Percentiles rank a stretch among this genome's conserved stretches.
Conservation (phyloP, 1,140 invertebrate genomes). For the Drosophila miranda region DNA sequence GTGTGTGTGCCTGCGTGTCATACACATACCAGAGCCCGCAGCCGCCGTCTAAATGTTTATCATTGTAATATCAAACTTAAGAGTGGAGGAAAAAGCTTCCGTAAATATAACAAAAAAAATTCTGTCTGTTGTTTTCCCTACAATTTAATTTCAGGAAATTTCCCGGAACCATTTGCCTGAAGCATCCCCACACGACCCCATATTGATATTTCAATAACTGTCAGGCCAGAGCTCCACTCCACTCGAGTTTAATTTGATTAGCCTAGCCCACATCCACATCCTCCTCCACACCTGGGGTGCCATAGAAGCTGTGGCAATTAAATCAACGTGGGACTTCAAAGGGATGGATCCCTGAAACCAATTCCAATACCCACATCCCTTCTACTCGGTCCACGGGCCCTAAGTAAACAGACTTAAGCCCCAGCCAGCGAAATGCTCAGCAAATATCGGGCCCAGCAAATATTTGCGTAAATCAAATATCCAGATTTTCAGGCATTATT, state of each 20-base stretch:
- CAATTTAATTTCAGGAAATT: constrained; percentile 56
- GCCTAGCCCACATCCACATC: background rate
- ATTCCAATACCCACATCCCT: background rate
- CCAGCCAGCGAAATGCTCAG: constrained; percentile 50
- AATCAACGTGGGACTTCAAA: constrained; percentile 52
- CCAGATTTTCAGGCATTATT: constrained; percentile 53
- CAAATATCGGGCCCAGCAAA: constrained; percentile 48
- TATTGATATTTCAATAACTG: constrained; percentile 76
- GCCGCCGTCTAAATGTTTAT: constrained; percentile 47
- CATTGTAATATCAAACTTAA: constrained; percentile 40
- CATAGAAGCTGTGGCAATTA: constrained; percentile 30
- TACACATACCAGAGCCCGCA: constrained; percentile 24
- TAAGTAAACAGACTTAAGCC: constrained; percentile 50
- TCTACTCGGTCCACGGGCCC: background rate
- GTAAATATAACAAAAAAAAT: constrained; percentile 36
- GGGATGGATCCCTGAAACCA: constrained; percentile 6
- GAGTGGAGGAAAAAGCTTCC: background rate
- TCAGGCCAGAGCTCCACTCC: constrained; percentile 27
- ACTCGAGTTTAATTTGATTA: constrained; percentile 75
- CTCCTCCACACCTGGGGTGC: no score
- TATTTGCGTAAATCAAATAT: constrained; percentile 77
- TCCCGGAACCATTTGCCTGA: constrained; percentile 26
- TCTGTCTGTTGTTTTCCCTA: constrained; percentile 33
- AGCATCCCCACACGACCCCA: constrained; percentile 22
- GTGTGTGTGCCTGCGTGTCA: constrained; percentile 25